phyloP scores from a whole-genome alignment of 2,113 vertebrate genomes.

The Pteronura brasiliensis region DNA sequence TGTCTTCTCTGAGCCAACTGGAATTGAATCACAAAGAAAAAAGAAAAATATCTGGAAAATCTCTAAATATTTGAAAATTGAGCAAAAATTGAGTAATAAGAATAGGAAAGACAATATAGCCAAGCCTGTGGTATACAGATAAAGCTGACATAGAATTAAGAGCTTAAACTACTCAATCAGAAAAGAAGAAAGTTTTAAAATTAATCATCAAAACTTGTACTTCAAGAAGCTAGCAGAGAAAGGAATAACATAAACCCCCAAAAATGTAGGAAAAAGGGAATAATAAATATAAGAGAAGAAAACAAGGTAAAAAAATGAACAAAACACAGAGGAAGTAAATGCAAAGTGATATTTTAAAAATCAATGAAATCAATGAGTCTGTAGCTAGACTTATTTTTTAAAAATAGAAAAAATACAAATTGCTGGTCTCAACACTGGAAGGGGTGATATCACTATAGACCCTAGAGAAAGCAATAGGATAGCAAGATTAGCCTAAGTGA shows the following conservation, averaged over 20 bases:
- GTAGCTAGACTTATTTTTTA: not conserved
- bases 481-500: too few relatives aligned
- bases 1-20: not conserved
- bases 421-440: not conserved
- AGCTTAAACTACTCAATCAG: not conserved
- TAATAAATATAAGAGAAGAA: not conserved
- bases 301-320: not conserved
- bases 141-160: not conserved
- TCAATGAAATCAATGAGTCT: not conserved
- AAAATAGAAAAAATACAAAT: not conserved
- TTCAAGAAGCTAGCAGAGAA: not conserved
- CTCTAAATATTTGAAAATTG: not conserved
- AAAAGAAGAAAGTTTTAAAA: not conserved
- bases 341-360: not conserved
- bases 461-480: not conserved
- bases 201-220: not conserved
- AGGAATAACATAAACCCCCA: not conserved
- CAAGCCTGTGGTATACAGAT: too few relatives aligned
- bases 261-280: not conserved
- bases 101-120: not conserved
- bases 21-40: not conserved
- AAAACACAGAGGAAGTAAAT: not conserved
- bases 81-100: not conserved
- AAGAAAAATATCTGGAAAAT: not conserved
- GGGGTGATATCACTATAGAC: not conserved